These are phyloP conservation scores for Xylota sylvarum DNA, from an alignment of 2,888 invertebrate genomes.

Conservation along the genomic window DNA sequence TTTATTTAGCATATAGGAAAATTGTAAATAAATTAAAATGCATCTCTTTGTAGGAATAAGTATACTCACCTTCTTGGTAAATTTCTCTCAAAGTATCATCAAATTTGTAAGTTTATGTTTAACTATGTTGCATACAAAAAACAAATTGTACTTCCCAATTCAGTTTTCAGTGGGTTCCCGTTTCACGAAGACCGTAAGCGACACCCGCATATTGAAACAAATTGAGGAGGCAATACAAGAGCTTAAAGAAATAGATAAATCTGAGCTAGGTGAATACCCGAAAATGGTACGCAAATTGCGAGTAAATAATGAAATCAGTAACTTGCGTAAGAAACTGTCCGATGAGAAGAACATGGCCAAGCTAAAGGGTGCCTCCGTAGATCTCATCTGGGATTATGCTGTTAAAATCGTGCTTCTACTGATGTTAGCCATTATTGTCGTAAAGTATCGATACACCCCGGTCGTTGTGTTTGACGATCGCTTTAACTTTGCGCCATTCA, in stretches of 20 bases:
- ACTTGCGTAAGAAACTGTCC: constrained; percentile 78
- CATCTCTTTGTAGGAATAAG: constrained; percentile 78
- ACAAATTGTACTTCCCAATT: background rate
- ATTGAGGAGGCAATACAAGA: constrained; percentile 39
- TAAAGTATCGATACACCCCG: constrained; percentile 85
- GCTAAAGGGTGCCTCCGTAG: constrained; percentile 79
- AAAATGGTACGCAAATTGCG: constrained; percentile 81
- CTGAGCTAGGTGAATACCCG: constrained; percentile 80
- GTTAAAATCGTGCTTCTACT: constrained; percentile 83
- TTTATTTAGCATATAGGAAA: background rate
- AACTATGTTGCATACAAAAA: background rate
- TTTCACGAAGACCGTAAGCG: constrained; percentile 36
- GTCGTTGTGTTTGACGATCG: constrained; percentile 84
- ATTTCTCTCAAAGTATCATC: constrained; percentile 78
- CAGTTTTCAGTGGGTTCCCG: constrained; percentile 52
- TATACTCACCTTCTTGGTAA: constrained; percentile 78
- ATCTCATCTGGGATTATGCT: constrained; percentile 82
- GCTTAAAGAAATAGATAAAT: constrained; percentile 27
- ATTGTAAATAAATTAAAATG: constrained; percentile 68
- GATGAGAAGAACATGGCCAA: constrained; percentile 73
- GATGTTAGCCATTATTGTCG: constrained; percentile 83
- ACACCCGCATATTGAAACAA: constrained; percentile 12
- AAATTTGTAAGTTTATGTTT: constrained; percentile 78
- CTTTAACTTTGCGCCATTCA: constrained; percentile 85
- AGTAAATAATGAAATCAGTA: constrained; percentile 80